Evolutionary conservation across 2,113 vertebrate species (phyloP).

Genomic region (Lipophrys pholis): DNA sequence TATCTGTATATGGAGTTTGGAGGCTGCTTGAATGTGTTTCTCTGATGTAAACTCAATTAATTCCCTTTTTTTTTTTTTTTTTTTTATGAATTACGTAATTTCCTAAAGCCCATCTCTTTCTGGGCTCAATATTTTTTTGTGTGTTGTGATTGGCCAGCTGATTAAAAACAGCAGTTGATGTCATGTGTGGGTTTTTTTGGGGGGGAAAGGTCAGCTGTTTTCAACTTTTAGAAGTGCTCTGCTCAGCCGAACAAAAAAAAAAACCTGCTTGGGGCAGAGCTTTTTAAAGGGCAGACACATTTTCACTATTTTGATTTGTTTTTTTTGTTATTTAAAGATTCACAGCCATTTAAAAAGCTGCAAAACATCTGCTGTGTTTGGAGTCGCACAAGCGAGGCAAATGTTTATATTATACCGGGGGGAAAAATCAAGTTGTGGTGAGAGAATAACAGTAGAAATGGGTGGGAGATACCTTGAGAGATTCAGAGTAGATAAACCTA

Average conservation of each 20-base stretch:
- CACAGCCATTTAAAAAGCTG: background rate
- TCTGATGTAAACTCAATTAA: too few relatives aligned
- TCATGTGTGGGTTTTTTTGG: conserved; percentile 24
- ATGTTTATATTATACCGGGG: conserved; percentile 35
- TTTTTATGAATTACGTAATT: too few relatives aligned
- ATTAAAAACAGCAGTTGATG: conserved; percentile 52
- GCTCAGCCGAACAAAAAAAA: conserved; percentile 38
- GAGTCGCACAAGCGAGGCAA: conserved; percentile 5
- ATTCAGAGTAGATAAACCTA: conserved; percentile 10
- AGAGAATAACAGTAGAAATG: conserved; percentile 17
- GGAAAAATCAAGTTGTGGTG: background rate
- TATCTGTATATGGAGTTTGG: background rate
- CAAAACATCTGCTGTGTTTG: background rate
- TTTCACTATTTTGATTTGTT: conserved; percentile 36
- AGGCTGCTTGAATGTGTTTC: background rate
- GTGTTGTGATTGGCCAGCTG: conserved; percentile 24
- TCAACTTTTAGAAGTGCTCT: conserved; percentile 35
- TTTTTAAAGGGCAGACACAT: conserved; percentile 59
- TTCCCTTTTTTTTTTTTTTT: too few relatives aligned
- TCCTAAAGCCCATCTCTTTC: background rate
- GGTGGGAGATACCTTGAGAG: conserved; percentile 22
- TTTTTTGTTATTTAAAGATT: background rate
- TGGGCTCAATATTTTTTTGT: background rate
- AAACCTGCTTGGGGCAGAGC: conserved; percentile 20
- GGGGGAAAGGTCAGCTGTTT: conserved; percentile 57